Conservation (phyloP, 2,113 vertebrate genomes). For the Zapus hudsonius region DNA sequence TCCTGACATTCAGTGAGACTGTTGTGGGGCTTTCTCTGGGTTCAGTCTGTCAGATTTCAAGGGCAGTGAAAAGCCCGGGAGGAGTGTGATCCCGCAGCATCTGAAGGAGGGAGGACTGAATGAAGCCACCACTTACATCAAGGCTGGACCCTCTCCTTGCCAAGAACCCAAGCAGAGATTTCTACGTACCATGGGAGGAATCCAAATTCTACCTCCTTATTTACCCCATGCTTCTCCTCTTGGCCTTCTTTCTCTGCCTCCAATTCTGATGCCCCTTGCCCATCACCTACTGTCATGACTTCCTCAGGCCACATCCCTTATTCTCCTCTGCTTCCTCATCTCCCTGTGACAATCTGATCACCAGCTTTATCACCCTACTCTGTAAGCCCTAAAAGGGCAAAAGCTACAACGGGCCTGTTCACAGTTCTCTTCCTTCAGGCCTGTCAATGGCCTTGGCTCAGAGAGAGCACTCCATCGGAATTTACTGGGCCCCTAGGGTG, state of each 20-base stretch:
- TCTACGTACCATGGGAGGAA: no score
- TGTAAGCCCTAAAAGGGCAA: not conserved
- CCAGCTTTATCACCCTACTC: not conserved
- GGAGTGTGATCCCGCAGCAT: not conserved
- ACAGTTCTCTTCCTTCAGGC: not conserved
- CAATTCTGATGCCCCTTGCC: rapidly evolving
- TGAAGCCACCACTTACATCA: not conserved
- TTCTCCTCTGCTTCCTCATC: not conserved
- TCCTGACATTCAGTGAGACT: not conserved
- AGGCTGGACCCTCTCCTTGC: no score
- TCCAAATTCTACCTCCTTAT: not conserved
- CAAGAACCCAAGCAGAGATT: not conserved
- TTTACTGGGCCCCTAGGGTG: not conserved
- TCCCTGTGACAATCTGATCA: not conserved
- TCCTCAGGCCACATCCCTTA: not conserved
- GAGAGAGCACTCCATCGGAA: no score
- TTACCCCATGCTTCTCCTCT: not conserved
- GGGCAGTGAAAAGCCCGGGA: not conserved
- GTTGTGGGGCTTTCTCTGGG: not conserved
- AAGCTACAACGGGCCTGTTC: not conserved
- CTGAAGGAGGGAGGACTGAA: not conserved
- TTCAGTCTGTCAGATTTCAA: not conserved
- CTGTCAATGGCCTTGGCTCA: not conserved
- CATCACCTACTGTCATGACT: not conserved
- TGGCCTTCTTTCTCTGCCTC: not conserved